Conservation (phyloP, 1,140 invertebrate genomes). For the Bombus polaris region DNA sequence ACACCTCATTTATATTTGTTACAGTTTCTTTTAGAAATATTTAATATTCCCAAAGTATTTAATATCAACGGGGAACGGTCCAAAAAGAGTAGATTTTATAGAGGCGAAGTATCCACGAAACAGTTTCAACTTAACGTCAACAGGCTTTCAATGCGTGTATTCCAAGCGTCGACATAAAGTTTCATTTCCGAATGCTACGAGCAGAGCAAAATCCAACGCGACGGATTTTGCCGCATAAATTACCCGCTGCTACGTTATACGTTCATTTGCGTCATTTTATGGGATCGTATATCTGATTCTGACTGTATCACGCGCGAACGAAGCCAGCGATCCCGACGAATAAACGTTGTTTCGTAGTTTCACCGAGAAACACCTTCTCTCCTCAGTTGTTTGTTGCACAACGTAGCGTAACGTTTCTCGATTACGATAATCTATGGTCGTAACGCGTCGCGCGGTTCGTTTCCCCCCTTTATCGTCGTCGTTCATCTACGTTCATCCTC, state of each 20-base stretch:
- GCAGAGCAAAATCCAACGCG: not conserved
- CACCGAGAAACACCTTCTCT: not conserved
- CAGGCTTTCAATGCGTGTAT: not conserved
- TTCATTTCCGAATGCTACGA: not conserved
- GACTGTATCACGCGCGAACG: not conserved
- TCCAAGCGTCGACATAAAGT: not conserved
- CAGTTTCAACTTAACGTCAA: not conserved
- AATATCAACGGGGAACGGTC: no score
- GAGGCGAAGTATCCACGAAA: not conserved
- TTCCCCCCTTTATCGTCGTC: slow-evolving; percentile 31
- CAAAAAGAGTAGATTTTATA: not conserved
- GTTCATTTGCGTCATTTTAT: slow-evolving; percentile 46
- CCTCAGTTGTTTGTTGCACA: not conserved
- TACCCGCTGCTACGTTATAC: slow-evolving; percentile 11
- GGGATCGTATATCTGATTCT: slow-evolving; percentile 34
- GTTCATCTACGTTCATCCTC: slow-evolving; percentile 26
- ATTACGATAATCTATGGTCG: slow-evolving; percentile 3
- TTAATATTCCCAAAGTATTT: not conserved
- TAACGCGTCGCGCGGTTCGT: slow-evolving; percentile 37
- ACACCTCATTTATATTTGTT: no score
- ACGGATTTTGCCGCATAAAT: slow-evolving; percentile 15
- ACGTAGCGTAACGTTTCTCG: slow-evolving; percentile 2
- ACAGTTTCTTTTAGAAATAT: no score
- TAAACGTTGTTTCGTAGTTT: not conserved
- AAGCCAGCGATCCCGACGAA: not conserved